These are phyloP conservation scores for Drosophila mettleri DNA, from an alignment of 2,888 invertebrate genomes.

Conservation along the genomic window DNA sequence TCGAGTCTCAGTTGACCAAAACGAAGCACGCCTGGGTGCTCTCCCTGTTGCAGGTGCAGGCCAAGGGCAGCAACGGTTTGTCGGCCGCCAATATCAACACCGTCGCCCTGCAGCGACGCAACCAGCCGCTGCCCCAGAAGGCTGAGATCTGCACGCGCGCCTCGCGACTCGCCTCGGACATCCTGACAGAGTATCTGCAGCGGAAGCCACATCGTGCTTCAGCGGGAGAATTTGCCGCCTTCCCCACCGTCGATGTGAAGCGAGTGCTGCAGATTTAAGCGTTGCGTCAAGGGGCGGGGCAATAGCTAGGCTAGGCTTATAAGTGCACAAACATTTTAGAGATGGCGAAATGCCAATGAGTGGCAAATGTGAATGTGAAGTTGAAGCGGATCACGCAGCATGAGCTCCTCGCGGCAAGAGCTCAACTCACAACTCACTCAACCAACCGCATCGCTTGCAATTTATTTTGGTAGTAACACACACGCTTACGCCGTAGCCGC, in stretches of 20 bases:
- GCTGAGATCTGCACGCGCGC: constrained; percentile 80
- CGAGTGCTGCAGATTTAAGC: constrained; percentile 77
- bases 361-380: not conserved
- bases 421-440: not conserved
- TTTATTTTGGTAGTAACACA: constrained; percentile 3
- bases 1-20: constrained; percentile 86
- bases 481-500: constrained; percentile 16
- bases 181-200: constrained; percentile 84
- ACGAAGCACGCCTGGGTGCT: constrained; percentile 86
- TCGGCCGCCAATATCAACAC: constrained; percentile 51
- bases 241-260: constrained; percentile 84
- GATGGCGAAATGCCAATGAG: constrained; percentile 1
- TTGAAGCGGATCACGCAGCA: not conserved
- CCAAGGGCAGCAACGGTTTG: constrained; percentile 30
- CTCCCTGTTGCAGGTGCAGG: constrained; percentile 81
- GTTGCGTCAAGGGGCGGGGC: not conserved
- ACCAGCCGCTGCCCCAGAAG: constrained; percentile 74
- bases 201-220: constrained; percentile 84
- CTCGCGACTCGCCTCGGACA: constrained; percentile 83
- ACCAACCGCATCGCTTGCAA: constrained; percentile 8
- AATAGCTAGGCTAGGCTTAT: constrained; percentile 39
- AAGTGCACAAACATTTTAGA: constrained; percentile 51
- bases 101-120: constrained; percentile 73
- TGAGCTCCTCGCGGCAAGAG: not conserved
- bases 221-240: constrained; percentile 82